Evolutionary conservation across 2,113 vertebrate genomes (phyloP).

Genomic region (Osmerus mordax): DNA sequence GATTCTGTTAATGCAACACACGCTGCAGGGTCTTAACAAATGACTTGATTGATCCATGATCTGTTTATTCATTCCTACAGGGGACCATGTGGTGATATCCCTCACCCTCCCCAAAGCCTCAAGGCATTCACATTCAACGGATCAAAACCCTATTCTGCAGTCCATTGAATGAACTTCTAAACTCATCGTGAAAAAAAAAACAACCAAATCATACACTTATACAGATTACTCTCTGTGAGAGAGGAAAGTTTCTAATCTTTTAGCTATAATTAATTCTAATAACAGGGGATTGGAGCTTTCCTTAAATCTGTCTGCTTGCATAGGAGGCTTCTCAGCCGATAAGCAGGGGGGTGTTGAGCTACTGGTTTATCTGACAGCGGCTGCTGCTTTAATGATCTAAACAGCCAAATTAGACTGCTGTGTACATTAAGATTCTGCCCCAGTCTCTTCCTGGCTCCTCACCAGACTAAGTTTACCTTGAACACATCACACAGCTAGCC

Average conservation of each 20-base stretch:
- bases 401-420: conserved; percentile 45
- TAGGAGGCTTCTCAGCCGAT: conserved; percentile 26
- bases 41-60: conserved; percentile 23
- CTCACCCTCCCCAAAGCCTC: neutral
- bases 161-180: conserved; percentile 1
- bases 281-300: conserved; percentile 33
- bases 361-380: conserved; percentile 42
- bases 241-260: conserved; percentile 41
- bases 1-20: conserved; percentile 9
- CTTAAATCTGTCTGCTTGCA: conserved; percentile 39
- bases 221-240: conserved; percentile 19
- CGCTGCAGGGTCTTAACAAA: conserved; percentile 15
- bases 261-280: conserved; percentile 53
- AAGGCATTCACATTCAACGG: neutral
- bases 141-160: neutral
- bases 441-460: conserved; percentile 22
- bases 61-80: neutral
- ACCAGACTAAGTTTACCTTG: conserved; percentile 43
- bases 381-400: conserved; percentile 52
- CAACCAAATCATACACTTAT: conserved; percentile 13
- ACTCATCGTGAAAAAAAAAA: conserved; percentile 19
- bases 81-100: neutral
- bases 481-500: conserved; percentile 38
- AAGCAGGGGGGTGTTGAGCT: conserved; percentile 26
- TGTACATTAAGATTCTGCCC: conserved; percentile 23